Conservation (phyloP, 2,797 vertebrate species). For the Intellagama lesueurii region DNA sequence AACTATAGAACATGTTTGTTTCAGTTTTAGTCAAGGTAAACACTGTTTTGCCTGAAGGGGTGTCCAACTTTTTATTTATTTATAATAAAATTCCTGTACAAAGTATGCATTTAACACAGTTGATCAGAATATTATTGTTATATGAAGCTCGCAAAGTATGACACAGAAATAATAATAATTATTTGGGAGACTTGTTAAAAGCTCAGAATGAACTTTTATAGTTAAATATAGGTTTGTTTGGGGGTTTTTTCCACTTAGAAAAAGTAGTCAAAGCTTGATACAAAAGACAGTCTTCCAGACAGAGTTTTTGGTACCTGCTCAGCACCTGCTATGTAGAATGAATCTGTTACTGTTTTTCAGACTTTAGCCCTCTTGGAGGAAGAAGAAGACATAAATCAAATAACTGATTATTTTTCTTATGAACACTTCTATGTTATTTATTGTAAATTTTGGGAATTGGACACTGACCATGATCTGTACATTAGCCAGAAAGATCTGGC, state of each 20-base stretch:
- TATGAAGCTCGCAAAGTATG: not conserved
- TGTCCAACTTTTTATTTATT: not conserved
- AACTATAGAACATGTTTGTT: not conserved
- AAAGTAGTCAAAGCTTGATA: not conserved
- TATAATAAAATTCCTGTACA: not conserved
- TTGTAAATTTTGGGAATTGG: constrained; percentile 99
- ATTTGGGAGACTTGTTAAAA: not conserved
- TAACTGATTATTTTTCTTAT: constrained; percentile 99
- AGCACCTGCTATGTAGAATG: constrained; percentile 28
- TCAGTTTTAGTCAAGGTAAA: not conserved
- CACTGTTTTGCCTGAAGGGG: not conserved
- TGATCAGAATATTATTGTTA: not conserved
- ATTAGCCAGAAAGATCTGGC: constrained; percentile 95
- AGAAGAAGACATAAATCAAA: constrained; percentile 99
- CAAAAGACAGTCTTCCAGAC: not conserved
- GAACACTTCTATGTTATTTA: constrained; percentile 99
- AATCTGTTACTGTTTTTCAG: constrained; percentile 73
- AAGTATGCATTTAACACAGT: not conserved
- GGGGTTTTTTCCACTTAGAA: not conserved
- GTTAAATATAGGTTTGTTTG: not conserved
- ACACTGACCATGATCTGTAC: constrained; percentile 97
- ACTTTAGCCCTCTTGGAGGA: constrained; percentile 96
- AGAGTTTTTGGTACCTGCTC: constrained; percentile 2
- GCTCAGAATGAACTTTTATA: not conserved
- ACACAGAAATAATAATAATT: not conserved